Base-by-base conservation (phyloP, 2,888 invertebrate genomes). In the Brachynemurus nebulosus region DNA sequence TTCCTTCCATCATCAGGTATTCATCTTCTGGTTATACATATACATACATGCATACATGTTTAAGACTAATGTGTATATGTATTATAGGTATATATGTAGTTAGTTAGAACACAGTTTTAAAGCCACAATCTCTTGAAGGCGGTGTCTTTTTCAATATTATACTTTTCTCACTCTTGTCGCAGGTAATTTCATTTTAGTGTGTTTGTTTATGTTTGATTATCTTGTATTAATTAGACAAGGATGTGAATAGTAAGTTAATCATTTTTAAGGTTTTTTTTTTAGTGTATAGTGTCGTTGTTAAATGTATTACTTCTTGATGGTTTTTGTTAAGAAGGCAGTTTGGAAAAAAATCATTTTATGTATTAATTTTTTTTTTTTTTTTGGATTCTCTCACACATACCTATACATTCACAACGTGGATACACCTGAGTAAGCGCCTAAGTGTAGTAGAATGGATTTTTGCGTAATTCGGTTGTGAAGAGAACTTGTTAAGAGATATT, bases 1-100 rank as follows among this genome's bases (percentile, higher is more conserved):
- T 23, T 20, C 25, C 21, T 12, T 30, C 14, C 30, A n/a, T n/a
- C 30, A 30, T 30, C 30, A 30, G 30, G 30, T 30, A 30, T 14
- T 30, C 30, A 30, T 30, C 30, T 30, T 30, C 30, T 30, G n/a
- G n/a, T n/a, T n/a, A n/a, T n/a, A n/a, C 27, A 30, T 30, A 30
- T 30, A 30, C 30, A 30, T 12, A n/a, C n/a, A n/a, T n/a, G n/a
- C n/a, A n/a, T n/a, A n/a, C n/a, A n/a, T n/a, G n/a, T n/a, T n/a
- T n/a, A n/a, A n/a, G n/a, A n/a, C n/a, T n/a, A n/a, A n/a, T n/a
- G n/a, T n/a, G n/a, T n/a, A n/a, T n/a, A n/a, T n/a, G n/a, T n/a
- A n/a, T n/a, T n/a, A n/a, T n/a, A n/a, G n/a, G n/a, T n/a, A n/a
- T n/a, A n/a, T n/a, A n/a, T n/a, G n/a, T n/a, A n/a, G n/a, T n/a